A percentile compares a stretch with the other conserved stretches of the same genome.
phyloP scores from a whole-genome alignment of 2,888 invertebrate species.

The Blastobasis lacticolella region DNA sequence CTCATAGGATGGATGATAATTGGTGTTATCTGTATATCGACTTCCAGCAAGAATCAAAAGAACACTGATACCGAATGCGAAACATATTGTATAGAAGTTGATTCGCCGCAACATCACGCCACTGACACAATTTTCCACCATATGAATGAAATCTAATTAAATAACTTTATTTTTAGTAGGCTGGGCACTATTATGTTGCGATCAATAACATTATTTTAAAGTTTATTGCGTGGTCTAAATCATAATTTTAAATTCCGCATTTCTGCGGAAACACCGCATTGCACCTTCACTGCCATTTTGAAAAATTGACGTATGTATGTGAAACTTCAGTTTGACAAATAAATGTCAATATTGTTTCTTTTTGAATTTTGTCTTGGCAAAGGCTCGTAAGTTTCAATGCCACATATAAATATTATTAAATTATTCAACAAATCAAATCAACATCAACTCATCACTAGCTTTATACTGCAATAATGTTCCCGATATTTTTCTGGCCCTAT shows the following conservation, averaged over 20 bases:
- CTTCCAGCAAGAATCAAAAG: conserved; percentile 70
- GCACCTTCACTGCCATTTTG: conserved; percentile 64
- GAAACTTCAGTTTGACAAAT: conserved; percentile 21
- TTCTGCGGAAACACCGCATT: conserved; percentile 72
- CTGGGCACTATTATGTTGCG: conserved; percentile 45
- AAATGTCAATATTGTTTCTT: conserved; percentile 4
- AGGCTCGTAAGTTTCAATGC: too few relatives aligned
- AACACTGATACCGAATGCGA: conserved; percentile 68
- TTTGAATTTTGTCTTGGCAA: conserved; percentile 11
- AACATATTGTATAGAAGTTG: conserved; percentile 70
- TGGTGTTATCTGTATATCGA: conserved; percentile 70
- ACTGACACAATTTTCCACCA: conserved; percentile 24
- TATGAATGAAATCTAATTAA: too few relatives aligned
- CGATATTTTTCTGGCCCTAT: too few relatives aligned
- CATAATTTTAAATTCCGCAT: conserved; percentile 57
- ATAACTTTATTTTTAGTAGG: too few relatives aligned
- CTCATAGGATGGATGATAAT: conserved; percentile 61
- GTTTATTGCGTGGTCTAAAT: conserved; percentile 40
- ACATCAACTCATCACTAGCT: too few relatives aligned
- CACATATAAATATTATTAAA: too few relatives aligned
- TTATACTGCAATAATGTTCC: too few relatives aligned
- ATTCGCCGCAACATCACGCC: conserved; percentile 69
- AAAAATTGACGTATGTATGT: conserved; percentile 19
- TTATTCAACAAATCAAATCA: too few relatives aligned
- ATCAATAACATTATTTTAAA: conserved; percentile 50